Conservation (phyloP, 2,113 vertebrate genomes). For the Alouatta palliata region DNA sequence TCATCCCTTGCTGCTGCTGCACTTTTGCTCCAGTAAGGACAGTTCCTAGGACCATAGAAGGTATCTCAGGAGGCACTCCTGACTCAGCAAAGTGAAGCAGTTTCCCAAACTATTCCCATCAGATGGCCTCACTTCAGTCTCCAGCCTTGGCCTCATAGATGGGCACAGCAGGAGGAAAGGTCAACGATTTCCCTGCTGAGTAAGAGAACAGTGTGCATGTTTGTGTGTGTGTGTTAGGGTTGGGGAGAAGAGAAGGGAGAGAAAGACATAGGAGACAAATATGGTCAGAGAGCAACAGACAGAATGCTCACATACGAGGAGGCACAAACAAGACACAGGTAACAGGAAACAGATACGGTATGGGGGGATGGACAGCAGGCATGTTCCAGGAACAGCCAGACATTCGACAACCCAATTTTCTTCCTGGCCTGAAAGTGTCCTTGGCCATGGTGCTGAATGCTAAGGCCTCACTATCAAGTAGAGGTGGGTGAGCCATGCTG, state of each 20-base stretch:
- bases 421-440: background rate
- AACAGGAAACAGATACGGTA: background rate
- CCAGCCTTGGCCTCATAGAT: background rate
- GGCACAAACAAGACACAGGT: background rate
- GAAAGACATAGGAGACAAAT: background rate
- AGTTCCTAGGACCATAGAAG: background rate
- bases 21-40: background rate
- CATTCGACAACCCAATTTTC: background rate
- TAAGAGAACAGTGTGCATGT: background rate
- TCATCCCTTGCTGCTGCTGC: background rate
- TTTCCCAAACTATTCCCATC: background rate
- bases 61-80: background rate
- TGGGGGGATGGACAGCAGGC: background rate
- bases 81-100: background rate
- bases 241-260: background rate
- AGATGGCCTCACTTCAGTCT: background rate
- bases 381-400: background rate
- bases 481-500: background rate
- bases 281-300: background rate
- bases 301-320: background rate
- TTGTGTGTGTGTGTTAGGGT: background rate
- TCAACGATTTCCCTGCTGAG: background rate
- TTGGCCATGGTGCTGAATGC: slow-evolving; percentile 55
- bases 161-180: background rate
- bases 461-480: background rate